phyloP scores from a whole-genome alignment of 1,140 invertebrate genomes.

The Muscidifurax raptorellus region DNA sequence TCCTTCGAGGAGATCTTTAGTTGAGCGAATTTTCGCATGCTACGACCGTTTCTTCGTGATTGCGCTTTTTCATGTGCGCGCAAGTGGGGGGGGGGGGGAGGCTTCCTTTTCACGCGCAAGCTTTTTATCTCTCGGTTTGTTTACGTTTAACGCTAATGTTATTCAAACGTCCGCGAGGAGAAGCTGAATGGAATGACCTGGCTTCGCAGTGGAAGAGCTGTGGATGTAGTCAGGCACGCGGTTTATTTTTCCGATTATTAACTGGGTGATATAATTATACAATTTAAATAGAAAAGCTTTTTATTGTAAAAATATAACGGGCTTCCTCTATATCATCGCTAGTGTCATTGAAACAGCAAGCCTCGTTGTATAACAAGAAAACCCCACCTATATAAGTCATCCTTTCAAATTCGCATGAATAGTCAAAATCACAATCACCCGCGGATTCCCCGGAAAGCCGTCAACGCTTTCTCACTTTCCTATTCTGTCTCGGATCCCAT shows the following conservation, averaged over 20 bases:
- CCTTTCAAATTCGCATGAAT: neutral
- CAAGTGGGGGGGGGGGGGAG: no score
- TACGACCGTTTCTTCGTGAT: neutral
- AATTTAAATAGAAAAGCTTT: no score
- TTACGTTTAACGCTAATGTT: neutral
- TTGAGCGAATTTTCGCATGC: slow-evolving; percentile 18
- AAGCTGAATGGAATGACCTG: neutral
- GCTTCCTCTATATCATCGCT: no score
- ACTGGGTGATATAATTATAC: no score
- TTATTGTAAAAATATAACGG: no score
- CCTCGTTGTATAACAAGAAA: no score
- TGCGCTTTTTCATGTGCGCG: no score
- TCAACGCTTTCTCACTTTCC: neutral
- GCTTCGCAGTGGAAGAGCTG: neutral
- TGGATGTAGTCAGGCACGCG: neutral
- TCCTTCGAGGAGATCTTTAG: neutral
- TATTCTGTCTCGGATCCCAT: neutral
- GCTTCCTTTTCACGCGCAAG: no score
- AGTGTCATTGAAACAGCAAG: no score
- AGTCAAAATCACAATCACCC: neutral
- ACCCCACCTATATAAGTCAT: neutral
- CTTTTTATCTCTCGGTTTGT: neutral
- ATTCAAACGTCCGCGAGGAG: neutral
- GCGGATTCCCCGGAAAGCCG: neutral
- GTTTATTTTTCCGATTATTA: neutral